Evolutionary conservation across 1,140 invertebrate species (phyloP).

Genomic region (Monomorium pharaonis): DNA sequence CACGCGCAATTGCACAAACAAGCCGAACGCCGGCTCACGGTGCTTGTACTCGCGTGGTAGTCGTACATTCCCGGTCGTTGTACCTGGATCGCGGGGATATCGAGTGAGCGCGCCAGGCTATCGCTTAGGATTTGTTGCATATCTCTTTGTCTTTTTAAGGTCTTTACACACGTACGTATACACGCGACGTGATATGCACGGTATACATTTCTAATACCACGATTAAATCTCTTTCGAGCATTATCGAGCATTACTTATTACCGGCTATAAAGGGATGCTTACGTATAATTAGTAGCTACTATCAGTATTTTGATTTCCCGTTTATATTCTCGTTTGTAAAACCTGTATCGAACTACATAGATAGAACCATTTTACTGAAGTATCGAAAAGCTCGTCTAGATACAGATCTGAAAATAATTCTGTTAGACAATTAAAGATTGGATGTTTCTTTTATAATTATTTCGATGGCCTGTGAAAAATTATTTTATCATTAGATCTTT

Average conservation of each 20-base stretch:
- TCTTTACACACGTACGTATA: background rate
- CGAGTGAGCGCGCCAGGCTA: slow-evolving; percentile 1
- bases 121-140: slow-evolving; percentile 29
- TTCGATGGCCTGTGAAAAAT: no score
- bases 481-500: no score
- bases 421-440: no score
- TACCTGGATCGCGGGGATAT: slow-evolving; percentile 31
- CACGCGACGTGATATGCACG: background rate
- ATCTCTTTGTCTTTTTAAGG: slow-evolving; percentile 28
- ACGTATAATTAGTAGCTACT: background rate
- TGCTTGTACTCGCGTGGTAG: slow-evolving; percentile 24
- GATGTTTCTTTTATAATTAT: no score
- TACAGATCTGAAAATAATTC: no score
- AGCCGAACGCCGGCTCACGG: slow-evolving; percentile 15
- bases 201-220: background rate
- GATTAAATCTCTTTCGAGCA: background rate
- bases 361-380: no score
- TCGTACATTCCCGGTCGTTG: slow-evolving; percentile 39
- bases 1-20: slow-evolving; percentile 45
- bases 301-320: background rate
- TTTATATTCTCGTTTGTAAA: background rate
- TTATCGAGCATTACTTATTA: background rate
- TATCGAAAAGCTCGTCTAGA: no score
- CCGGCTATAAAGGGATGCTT: background rate
- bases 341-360: no score